Percentiles rank a stretch among this genome's conserved stretches.
Conservation (phyloP, 2,113 vertebrate genomes). For the Nerophis lumbriciformis region DNA sequence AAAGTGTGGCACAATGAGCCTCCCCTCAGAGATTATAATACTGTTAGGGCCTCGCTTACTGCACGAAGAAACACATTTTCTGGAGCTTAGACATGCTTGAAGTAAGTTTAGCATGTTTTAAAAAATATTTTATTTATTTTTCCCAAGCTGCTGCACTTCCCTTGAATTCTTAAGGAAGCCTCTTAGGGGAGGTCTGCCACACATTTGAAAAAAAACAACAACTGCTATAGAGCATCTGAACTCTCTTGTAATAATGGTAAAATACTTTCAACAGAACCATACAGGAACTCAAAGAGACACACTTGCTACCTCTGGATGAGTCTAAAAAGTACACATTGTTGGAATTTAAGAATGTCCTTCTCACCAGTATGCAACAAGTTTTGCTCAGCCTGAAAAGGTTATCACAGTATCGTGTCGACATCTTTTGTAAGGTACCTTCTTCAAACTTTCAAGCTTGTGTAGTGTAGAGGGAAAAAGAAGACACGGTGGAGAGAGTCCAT, state of each 20-base stretch:
- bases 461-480: background rate
- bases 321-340: slow-evolving; percentile 55
- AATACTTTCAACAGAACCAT: slow-evolving; percentile 59
- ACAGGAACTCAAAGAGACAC: slow-evolving; percentile 66
- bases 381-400: slow-evolving; percentile 56
- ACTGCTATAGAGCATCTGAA: background rate
- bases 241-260: background rate
- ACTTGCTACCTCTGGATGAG: slow-evolving; percentile 65
- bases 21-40: too few relatives aligned
- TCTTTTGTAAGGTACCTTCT: slow-evolving; percentile 63
- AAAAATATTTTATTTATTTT: too few relatives aligned
- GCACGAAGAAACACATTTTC: too few relatives aligned
- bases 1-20: too few relatives aligned
- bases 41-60: too few relatives aligned
- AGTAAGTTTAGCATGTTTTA: too few relatives aligned
- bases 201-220: too few relatives aligned
- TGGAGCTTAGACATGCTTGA: too few relatives aligned
- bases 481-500: too few relatives aligned
- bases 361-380: slow-evolving; percentile 33
- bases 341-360: slow-evolving; percentile 61
- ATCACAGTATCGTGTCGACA: slow-evolving; percentile 46
- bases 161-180: too few relatives aligned
- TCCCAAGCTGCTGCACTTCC: too few relatives aligned
- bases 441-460: background rate
- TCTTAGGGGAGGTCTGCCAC: too few relatives aligned